Conservation (phyloP, 2,113 vertebrate genomes). For the Cinclus mexicanus region DNA sequence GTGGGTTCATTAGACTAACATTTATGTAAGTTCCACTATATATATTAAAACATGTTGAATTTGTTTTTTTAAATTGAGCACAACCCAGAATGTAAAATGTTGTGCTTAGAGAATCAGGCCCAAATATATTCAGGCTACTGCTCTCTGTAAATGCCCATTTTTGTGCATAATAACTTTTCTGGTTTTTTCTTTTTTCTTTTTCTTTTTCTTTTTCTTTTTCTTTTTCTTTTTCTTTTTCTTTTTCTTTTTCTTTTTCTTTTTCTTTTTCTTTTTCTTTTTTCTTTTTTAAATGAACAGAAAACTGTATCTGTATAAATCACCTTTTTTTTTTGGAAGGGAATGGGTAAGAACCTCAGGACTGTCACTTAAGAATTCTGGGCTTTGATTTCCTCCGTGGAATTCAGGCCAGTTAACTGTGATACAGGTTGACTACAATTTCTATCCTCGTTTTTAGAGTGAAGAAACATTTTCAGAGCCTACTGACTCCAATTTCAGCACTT, state of each 20-base stretch:
- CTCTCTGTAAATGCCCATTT: background rate
- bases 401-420: background rate
- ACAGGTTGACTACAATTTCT: background rate
- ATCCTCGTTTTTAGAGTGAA: background rate
- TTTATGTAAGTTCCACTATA: background rate
- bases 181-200: fast-evolving
- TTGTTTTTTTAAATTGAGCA: background rate
- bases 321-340: background rate
- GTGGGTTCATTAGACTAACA: background rate
- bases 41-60: background rate
- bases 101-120: background rate
- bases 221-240: no score
- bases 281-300: background rate
- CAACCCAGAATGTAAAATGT: background rate
- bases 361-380: background rate
- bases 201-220: background rate
- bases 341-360: background rate
- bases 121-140: background rate
- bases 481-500: background rate
- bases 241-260: fast-evolving
- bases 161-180: background rate
- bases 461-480: background rate
- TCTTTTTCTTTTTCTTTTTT: fast-evolving
- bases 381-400: background rate
- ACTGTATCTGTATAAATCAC: background rate